Percentiles rank a stretch among this genome's conserved stretches.
Conservation (phyloP, 2,797 vertebrate species). For the Spinus olivaceus region DNA sequence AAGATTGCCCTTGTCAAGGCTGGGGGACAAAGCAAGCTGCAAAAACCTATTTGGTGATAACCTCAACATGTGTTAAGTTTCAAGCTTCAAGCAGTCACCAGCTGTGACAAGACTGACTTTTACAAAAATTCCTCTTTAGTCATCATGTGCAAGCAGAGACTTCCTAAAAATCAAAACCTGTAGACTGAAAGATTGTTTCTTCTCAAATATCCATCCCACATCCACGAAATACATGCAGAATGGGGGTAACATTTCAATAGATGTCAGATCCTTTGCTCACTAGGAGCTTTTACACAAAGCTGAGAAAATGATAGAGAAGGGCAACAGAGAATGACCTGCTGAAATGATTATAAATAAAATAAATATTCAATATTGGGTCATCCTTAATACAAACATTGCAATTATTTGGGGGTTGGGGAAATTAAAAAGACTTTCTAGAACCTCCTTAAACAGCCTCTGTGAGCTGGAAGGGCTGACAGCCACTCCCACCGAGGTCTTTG, state of each 20-base stretch:
- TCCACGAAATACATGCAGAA: neutral
- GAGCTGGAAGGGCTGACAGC: neutral
- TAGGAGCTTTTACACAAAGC: neutral
- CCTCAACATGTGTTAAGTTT: neutral
- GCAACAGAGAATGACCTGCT: neutral
- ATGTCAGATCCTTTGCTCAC: neutral
- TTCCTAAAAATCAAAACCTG: constrained; percentile 1
- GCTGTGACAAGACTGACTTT: constrained; percentile 27
- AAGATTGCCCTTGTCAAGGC: neutral
- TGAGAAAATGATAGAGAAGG: neutral
- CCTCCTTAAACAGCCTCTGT: neutral
- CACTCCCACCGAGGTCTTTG: neutral
- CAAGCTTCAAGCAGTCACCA: neutral
- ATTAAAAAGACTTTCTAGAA: neutral
- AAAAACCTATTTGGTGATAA: neutral
- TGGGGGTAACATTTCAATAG: neutral
- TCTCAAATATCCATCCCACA: neutral
- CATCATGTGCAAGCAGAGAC: neutral
- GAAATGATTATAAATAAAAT: neutral
- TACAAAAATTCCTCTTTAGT: constrained; percentile 47
- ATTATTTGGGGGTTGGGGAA: neutral
- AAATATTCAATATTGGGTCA: neutral
- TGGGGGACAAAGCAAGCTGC: neutral
- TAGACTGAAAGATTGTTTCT: neutral
- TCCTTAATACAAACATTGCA: neutral